These are phyloP conservation scores for Caenorhabditis panamensis DNA, from an alignment of 2,888 invertebrate species.

Conservation along the genomic window DNA sequence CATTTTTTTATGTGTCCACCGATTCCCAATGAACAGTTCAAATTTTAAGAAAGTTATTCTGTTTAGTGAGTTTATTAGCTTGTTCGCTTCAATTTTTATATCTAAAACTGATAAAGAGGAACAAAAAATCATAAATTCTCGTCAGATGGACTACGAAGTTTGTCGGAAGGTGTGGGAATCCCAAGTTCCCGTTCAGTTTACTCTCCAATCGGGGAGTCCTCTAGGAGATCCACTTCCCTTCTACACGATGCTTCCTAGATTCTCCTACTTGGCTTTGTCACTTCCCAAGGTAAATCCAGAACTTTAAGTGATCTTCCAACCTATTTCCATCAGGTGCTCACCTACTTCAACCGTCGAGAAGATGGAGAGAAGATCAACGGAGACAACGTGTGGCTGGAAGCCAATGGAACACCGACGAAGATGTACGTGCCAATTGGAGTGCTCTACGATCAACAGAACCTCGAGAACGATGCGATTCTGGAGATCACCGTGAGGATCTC, in stretches of 20 bases:
- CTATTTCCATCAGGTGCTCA: slow-evolving; percentile 54
- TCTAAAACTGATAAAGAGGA: neutral
- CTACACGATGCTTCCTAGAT: slow-evolving; percentile 78
- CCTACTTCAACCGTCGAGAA: slow-evolving; percentile 52
- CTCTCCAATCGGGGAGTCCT: slow-evolving; percentile 90
- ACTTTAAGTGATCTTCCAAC: no score
- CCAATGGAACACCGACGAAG: slow-evolving; percentile 71
- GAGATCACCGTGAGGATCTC: slow-evolving; percentile 92
- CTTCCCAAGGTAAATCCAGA: slow-evolving; percentile 70
- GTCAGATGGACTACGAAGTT: slow-evolving; percentile 89
- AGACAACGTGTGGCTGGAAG: slow-evolving; percentile 75
- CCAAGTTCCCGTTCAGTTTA: slow-evolving; percentile 93
- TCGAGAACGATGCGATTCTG: slow-evolving; percentile 86
- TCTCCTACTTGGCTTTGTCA: slow-evolving; percentile 76
- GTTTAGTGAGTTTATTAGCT: no score
- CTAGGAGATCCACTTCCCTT: slow-evolving; percentile 58
- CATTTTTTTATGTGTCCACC: neutral
- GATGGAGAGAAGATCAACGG: slow-evolving; percentile 62
- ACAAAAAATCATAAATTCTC: neutral
- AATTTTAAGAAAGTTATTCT: neutral
- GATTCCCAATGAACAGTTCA: neutral
- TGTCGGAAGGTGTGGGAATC: slow-evolving; percentile 96
- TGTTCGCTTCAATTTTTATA: slow-evolving; percentile 1
- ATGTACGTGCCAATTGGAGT: slow-evolving; percentile 88
- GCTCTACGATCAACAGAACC: slow-evolving; percentile 88